Evolutionary conservation across 2,113 vertebrate genomes (phyloP), one percentile per base, ranked within the genome.

Genomic region (Perccottus glenii): DNA sequence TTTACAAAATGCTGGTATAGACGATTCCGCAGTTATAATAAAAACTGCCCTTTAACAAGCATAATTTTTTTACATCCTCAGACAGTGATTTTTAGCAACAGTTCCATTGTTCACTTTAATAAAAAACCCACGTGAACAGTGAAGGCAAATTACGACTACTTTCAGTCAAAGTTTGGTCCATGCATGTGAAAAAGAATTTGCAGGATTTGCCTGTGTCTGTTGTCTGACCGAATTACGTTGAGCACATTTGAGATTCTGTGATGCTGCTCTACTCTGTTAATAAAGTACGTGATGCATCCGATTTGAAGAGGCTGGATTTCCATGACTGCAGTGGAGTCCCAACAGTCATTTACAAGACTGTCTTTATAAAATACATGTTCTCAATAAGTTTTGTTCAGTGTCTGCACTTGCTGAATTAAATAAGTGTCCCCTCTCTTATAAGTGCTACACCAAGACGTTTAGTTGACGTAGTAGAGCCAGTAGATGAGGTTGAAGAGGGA

Each of bases 401-500:
- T 69, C 67, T 64, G 27, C 45, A 16, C 59, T 35, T 3, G 9
- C 46, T 56, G 27, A 67, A 71, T 72, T 77, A 75, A 77, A 45
- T 70, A 57, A 15, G 4, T 48, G 62, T 81, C 51, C 59, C 48
- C 67, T 60, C 52, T 50, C 67, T 27, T 44, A 60, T 78, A 57
- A 73, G 49, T 55, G 45, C 53, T 62, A 74, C n/a, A 47, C 82
- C 57, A 14, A 49, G 47, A 50, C 63, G 90, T 88, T 96, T 94
- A 99, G 91, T 99, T 97, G 90, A 98, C 95, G 67, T 99, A 99
- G 84, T 99, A 99, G 81, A 99, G 94, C 98, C 98, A 99, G 91
- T 99, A 99, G 91, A 99, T 96, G 77, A 98, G 70, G 89, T 99
- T 99, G 91, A 99, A 99, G 83, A 99, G 94, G 85, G 96, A 96